Conservation (phyloP, 2,797 vertebrate genomes). For the Falco novaeseelandiae region DNA sequence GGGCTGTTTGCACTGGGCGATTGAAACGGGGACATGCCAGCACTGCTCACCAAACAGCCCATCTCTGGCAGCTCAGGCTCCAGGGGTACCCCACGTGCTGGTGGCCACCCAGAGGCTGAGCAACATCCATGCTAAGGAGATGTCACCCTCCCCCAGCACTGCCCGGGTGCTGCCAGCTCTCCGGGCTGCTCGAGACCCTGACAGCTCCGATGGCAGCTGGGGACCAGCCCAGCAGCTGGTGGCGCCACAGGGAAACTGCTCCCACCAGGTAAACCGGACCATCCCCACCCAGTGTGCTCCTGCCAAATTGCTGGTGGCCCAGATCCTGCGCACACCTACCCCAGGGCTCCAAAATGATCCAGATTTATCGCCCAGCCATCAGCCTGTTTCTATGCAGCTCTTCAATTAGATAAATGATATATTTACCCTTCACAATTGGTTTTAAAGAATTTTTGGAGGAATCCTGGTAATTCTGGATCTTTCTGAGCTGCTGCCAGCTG, state of each 20-base stretch:
- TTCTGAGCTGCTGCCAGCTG: not conserved
- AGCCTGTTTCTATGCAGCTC: not conserved
- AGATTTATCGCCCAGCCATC: not conserved
- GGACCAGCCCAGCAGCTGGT: not conserved
- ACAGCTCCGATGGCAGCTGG: not conserved
- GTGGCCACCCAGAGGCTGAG: not conserved
- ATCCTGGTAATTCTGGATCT: not conserved
- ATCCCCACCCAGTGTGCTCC: not conserved
- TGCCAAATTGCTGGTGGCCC: not conserved
- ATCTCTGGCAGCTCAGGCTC: not conserved
- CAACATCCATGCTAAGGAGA: not conserved
- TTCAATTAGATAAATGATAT: rapidly evolving
- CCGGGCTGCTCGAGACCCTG: not conserved
- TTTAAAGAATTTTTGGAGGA: not conserved
- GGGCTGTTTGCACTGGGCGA: not conserved
- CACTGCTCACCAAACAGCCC: not conserved
- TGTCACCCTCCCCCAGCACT: not conserved
- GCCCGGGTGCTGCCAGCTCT: not conserved
- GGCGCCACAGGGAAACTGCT: not conserved
- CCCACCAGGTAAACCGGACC: not conserved
- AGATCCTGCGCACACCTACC: not conserved
- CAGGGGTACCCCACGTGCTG: not conserved
- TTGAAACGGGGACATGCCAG: not conserved
- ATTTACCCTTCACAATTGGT: not conserved
- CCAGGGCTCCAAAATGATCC: not conserved